phyloP scores from a whole-genome alignment of 2,113 vertebrate genomes.

The Oreochromis spilurus region DNA sequence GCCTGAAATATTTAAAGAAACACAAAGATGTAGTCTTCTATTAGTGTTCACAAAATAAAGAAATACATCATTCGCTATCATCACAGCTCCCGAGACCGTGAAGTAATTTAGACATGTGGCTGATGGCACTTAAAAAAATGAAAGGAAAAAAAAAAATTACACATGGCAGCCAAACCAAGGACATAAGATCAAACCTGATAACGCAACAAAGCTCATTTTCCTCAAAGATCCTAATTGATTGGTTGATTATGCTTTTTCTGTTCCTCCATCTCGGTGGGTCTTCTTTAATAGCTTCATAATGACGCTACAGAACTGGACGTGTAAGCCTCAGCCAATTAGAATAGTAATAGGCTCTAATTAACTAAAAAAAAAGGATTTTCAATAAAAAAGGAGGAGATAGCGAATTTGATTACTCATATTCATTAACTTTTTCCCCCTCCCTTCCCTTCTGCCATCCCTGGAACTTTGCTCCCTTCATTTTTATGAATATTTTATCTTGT shows the following conservation, averaged over 20 bases:
- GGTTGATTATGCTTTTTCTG: slow-evolving; percentile 73
- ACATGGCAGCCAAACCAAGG: slow-evolving; percentile 53
- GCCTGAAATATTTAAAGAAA: background rate
- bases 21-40: background rate
- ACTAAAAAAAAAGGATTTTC: slow-evolving; percentile 83
- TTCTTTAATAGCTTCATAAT: slow-evolving; percentile 77
- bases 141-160: slow-evolving; percentile 3
- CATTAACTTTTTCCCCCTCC: slow-evolving; percentile 81
- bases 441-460: slow-evolving; percentile 57
- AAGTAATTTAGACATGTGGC: slow-evolving; percentile 21
- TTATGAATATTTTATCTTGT: slow-evolving; percentile 89
- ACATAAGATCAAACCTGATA: slow-evolving; percentile 71
- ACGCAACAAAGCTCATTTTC: slow-evolving; percentile 68
- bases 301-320: slow-evolving; percentile 64
- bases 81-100: background rate
- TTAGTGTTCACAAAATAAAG: background rate
- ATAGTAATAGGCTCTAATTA: slow-evolving; percentile 97
- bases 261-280: slow-evolving; percentile 64
- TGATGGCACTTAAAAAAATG: slow-evolving; percentile 17
- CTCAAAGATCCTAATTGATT: slow-evolving; percentile 74
- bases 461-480: slow-evolving; percentile 85
- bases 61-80: background rate
- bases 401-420: slow-evolving; percentile 93
- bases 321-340: slow-evolving; percentile 76
- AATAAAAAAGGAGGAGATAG: slow-evolving; percentile 86